phyloP scores from a whole-genome alignment of 2,888 invertebrate genomes.

The Spodoptera picta region DNA sequence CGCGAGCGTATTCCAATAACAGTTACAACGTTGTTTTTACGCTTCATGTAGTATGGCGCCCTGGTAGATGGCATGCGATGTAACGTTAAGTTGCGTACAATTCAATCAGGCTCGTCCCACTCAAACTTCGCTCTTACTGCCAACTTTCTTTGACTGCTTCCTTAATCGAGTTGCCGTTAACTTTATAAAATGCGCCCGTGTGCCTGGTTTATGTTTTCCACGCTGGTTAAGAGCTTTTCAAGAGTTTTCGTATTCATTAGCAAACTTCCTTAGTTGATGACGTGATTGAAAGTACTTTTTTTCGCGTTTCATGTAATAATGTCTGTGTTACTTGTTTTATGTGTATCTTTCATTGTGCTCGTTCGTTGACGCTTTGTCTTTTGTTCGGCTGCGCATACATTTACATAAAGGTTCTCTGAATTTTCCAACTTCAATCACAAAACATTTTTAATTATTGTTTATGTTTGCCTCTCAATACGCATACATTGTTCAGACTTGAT shows the following conservation, averaged over 20 bases:
- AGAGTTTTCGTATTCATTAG: conserved; percentile 78
- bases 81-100: conserved; percentile 67
- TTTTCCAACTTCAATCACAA: background rate
- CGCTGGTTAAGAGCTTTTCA: conserved; percentile 80
- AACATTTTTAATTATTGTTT: conserved; percentile 7
- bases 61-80: conserved; percentile 49
- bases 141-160: conserved; percentile 79
- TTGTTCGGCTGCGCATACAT: conserved; percentile 6
- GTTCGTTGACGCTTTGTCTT: conserved; percentile 6
- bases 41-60: conserved; percentile 36
- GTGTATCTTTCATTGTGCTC: conserved; percentile 1
- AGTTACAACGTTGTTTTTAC: conserved; percentile 52
- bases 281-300: conserved; percentile 62
- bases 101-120: conserved; percentile 72
- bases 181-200: conserved; percentile 83
- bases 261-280: conserved; percentile 71
- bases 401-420: conserved; percentile 11
- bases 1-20: conserved; percentile 56
- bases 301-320: conserved; percentile 43
- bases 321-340: conserved; percentile 15
- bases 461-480: conserved; percentile 2
- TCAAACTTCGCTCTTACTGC: conserved; percentile 71
- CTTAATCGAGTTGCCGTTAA: conserved; percentile 83
- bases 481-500: background rate
- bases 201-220: conserved; percentile 82